Conservation (phyloP, 2,113 vertebrate species). For the Heterocephalus glaber region DNA sequence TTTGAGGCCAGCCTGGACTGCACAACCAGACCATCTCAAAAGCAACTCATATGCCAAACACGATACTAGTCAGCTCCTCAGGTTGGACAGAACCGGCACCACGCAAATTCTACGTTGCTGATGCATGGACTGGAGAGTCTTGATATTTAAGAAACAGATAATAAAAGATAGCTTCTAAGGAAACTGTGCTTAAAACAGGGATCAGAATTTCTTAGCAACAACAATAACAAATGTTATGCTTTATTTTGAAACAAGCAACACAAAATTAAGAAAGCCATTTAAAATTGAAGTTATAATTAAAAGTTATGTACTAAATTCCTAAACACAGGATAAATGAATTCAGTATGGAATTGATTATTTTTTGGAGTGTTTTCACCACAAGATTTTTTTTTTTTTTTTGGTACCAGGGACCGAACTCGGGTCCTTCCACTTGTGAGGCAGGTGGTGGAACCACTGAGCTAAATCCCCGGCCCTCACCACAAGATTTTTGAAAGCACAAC, state of each 20-base stretch:
- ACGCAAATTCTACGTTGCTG: too few species aligned
- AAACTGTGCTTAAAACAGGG: not conserved
- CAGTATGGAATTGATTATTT: not conserved
- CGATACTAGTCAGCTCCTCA: not conserved
- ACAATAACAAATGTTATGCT: not conserved
- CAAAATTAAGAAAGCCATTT: not conserved
- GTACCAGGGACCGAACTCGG: too few species aligned
- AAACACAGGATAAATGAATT: not conserved
- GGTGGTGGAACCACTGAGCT: too few species aligned
- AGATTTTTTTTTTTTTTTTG: too few species aligned
- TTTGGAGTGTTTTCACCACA: not conserved
- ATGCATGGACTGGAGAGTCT: too few species aligned
- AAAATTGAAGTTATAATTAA: not conserved
- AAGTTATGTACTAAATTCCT: not conserved
- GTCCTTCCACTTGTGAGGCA: too few species aligned
- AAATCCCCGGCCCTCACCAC: too few species aligned
- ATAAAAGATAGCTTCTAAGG: not conserved
- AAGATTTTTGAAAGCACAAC: not conserved
- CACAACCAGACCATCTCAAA: not conserved
- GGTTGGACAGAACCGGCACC: not conserved
- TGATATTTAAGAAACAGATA: not conserved
- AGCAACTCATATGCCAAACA: not conserved
- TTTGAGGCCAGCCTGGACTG: not conserved
- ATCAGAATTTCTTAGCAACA: not conserved
- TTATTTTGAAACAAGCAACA: not conserved